Evolutionary conservation across 23 tunicate species (phyloP).

Genomic region (Ascidia mentula): DNA sequence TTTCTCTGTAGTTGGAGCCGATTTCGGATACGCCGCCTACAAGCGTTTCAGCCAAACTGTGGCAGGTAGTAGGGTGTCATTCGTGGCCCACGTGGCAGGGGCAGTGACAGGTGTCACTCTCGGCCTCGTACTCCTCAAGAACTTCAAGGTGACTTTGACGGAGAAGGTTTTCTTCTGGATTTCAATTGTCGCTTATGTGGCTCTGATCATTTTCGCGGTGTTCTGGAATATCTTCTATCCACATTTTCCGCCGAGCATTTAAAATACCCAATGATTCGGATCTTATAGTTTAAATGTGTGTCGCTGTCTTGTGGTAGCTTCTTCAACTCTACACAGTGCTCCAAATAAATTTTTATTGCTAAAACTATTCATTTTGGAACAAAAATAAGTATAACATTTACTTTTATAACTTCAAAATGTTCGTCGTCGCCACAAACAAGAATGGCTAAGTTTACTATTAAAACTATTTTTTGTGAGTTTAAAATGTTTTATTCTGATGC

Average conservation of each 20-base stretch:
- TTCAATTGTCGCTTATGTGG: constrained; percentile 19
- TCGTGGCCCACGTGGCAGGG: constrained; percentile 60
- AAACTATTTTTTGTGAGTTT: too few relatives aligned
- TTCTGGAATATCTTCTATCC: constrained; percentile 54
- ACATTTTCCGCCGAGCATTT: constrained; percentile 16
- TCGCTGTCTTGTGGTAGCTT: too few relatives aligned
- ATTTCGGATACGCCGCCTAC: constrained; percentile 53
- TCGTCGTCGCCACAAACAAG: too few relatives aligned
- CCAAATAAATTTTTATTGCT: too few relatives aligned
- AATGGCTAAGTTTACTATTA: too few relatives aligned
- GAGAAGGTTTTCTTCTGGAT: constrained; percentile 43
- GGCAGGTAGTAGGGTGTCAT: constrained; percentile 36
- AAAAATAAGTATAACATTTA: too few relatives aligned
- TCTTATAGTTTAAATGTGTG: too few relatives aligned
- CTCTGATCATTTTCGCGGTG: constrained; percentile 40
- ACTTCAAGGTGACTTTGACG: constrained; percentile 37
- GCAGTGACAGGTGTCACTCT: constrained; percentile 54
- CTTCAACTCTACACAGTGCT: too few relatives aligned
- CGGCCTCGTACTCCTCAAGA: constrained; percentile 46
- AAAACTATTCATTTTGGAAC: too few relatives aligned
- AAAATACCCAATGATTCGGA: not conserved
- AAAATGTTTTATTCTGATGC: too few relatives aligned
- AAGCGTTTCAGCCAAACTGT: constrained; percentile 27
- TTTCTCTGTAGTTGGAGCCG: constrained; percentile 30
- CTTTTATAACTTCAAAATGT: too few relatives aligned